Conservation (phyloP, 2,113 vertebrate genomes). For the Lanius ludovicianus region DNA sequence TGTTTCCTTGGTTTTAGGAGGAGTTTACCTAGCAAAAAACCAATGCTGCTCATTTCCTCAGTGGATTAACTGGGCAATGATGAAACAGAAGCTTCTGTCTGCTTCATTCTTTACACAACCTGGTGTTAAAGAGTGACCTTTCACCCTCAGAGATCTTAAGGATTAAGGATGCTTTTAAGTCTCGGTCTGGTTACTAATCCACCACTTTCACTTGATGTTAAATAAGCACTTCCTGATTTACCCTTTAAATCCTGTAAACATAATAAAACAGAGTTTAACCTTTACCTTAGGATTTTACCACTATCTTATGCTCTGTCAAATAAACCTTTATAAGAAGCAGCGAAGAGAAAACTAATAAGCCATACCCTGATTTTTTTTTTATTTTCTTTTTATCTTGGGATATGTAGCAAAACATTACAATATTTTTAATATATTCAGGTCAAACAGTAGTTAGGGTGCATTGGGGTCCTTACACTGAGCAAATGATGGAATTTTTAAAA, state of each 20-base stretch:
- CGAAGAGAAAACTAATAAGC: slow-evolving; percentile 80
- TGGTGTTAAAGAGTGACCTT: slow-evolving; percentile 90
- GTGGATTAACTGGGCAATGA: slow-evolving; percentile 80
- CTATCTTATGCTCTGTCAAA: slow-evolving; percentile 74
- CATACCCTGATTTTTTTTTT: slow-evolving; percentile 53
- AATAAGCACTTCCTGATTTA: slow-evolving; percentile 84
- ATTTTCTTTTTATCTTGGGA: slow-evolving; percentile 70
- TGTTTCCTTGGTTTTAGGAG: slow-evolving; percentile 70
- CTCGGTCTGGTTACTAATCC: slow-evolving; percentile 82
- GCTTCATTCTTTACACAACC: slow-evolving; percentile 85
- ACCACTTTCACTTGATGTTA: slow-evolving; percentile 88
- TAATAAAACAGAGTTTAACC: slow-evolving; percentile 85
- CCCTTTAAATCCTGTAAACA: slow-evolving; percentile 85
- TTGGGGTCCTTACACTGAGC: slow-evolving; percentile 42
- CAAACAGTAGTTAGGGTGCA: slow-evolving; percentile 64
- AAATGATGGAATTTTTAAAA: slow-evolving; percentile 68
- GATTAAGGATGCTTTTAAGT: slow-evolving; percentile 91
- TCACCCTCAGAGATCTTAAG: slow-evolving; percentile 90
- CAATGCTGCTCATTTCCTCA: slow-evolving; percentile 85
- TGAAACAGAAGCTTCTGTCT: slow-evolving; percentile 82
- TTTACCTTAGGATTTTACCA: slow-evolving; percentile 85
- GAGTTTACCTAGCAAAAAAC: slow-evolving; percentile 64
- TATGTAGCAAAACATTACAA: slow-evolving; percentile 80
- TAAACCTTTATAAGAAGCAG: slow-evolving; percentile 75
- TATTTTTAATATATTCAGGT: slow-evolving; percentile 80